Percentiles rank a stretch among this genome's conserved stretches.
These are phyloP conservation scores for Drosophila micromelanica DNA, from an alignment of 1,140 invertebrate genomes.

Conservation along the genomic window DNA sequence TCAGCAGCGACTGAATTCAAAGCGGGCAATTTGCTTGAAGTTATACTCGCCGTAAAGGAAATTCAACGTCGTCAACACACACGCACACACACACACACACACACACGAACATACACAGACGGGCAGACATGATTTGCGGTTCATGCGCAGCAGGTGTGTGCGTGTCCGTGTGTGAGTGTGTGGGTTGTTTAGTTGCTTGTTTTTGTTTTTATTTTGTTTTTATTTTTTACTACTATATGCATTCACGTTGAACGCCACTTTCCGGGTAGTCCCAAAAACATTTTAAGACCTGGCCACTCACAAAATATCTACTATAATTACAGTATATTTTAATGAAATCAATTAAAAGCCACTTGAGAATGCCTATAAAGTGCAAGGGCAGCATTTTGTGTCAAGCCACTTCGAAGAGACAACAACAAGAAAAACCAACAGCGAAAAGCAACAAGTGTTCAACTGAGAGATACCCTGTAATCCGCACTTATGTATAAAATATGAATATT, in stretches of 20 bases:
- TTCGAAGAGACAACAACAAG: too few species aligned
- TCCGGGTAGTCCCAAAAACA: slow-evolving; percentile 44
- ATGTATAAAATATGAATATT: too few species aligned
- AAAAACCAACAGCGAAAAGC: too few species aligned
- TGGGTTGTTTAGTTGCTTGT: background rate
- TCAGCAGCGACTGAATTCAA: slow-evolving; percentile 74
- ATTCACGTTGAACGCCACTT: slow-evolving; percentile 2
- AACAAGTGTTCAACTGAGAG: too few species aligned
- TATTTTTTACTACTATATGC: background rate
- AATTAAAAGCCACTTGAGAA: slow-evolving; percentile 23
- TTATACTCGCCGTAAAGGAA: slow-evolving; percentile 78
- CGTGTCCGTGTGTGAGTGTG: background rate
- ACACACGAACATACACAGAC: slow-evolving; percentile 11
- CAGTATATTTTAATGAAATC: slow-evolving; percentile 18
- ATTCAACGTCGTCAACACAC: slow-evolving; percentile 44
- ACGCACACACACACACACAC: slow-evolving; percentile 22
- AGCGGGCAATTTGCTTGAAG: slow-evolving; percentile 77
- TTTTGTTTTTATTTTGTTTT: background rate
- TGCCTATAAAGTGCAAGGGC: slow-evolving; percentile 41
- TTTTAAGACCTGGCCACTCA: slow-evolving; percentile 8
- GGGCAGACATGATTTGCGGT: slow-evolving; percentile 29
- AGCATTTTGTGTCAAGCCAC: slow-evolving; percentile 28
- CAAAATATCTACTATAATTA: slow-evolving; percentile 4
- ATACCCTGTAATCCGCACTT: too few species aligned
- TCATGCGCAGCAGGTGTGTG: slow-evolving; percentile 11